A percentile compares a stretch with the other conserved stretches of the same genome.
phyloP scores from a whole-genome alignment of 2,888 invertebrate genomes.

The Drosophila paramelanica region DNA sequence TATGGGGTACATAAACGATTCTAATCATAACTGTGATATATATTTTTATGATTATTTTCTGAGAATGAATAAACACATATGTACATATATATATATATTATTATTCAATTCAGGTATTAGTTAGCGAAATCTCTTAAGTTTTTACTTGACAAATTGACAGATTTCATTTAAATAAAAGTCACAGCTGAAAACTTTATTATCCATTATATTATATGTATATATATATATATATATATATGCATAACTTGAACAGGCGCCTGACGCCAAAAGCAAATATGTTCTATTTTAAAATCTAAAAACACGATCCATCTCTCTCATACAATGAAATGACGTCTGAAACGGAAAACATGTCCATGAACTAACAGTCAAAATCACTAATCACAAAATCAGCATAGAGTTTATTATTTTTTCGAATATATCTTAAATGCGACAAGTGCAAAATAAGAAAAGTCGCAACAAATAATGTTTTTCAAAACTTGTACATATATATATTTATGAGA shows the following conservation, averaged over 20 bases:
- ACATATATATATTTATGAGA: constrained; percentile 13
- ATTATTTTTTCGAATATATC: neutral
- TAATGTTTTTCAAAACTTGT: constrained; percentile 37
- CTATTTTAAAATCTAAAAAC: neutral
- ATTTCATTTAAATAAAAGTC: too few species aligned
- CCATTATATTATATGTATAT: too few species aligned
- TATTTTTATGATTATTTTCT: neutral
- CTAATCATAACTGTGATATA: constrained; percentile 17
- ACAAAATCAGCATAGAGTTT: neutral
- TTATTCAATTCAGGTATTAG: too few species aligned
- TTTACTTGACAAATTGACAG: too few species aligned
- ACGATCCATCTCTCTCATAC: neutral
- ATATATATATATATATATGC: neutral
- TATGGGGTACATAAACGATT: neutral
- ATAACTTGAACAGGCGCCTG: neutral
- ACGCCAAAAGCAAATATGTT: neutral
- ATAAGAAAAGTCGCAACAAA: constrained; percentile 4
- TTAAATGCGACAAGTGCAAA: neutral
- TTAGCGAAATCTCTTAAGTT: too few species aligned
- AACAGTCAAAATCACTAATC: neutral
- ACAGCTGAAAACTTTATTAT: too few species aligned
- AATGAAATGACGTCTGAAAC: neutral
- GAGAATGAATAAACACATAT: neutral
- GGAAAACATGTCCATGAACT: neutral
- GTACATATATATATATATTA: neutral